Evolutionary conservation across 2,113 vertebrate species (phyloP).

Genomic region (Haliaeetus leucogaster): DNA sequence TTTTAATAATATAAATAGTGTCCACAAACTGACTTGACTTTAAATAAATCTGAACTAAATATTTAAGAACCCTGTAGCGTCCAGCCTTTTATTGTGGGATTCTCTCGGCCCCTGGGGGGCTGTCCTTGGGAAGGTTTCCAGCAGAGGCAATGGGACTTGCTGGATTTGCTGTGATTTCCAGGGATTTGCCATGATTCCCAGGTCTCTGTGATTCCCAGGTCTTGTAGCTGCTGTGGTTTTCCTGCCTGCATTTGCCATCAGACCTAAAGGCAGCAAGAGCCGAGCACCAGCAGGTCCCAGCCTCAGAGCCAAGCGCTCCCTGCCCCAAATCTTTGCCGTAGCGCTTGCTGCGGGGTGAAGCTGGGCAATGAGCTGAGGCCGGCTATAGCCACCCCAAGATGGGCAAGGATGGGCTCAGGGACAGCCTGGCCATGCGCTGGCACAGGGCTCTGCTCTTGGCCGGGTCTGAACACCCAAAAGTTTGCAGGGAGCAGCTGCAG

Average conservation of each 20-base stretch:
- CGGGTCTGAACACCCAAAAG: fast-evolving
- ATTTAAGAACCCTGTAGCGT: conserved; percentile 58
- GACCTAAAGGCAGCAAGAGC: not conserved
- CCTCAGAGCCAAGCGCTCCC: not conserved
- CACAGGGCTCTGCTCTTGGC: not conserved
- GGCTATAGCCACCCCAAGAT: not conserved
- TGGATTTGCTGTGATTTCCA: not conserved
- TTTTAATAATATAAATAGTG: conserved; percentile 80
- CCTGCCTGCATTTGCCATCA: not conserved
- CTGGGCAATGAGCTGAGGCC: not conserved
- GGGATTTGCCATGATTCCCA: not conserved
- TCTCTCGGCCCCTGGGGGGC: not conserved
- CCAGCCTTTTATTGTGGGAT: not conserved
- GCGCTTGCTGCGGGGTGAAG: not conserved
- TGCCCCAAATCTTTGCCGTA: not conserved
- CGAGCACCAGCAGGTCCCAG: not conserved
- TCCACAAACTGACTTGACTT: conserved; percentile 70
- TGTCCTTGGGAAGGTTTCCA: not conserved
- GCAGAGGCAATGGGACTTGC: not conserved
- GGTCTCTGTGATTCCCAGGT: not conserved
- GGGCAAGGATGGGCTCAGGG: not conserved
- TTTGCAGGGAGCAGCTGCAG: not conserved
- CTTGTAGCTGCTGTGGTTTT: not conserved
- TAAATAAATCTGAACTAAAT: conserved; percentile 77
- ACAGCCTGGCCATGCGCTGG: fast-evolving